Evolutionary conservation across 2,888 invertebrate species (phyloP), one percentile per base, ranked within the genome.

Genomic region (Lasius platythorax): DNA sequence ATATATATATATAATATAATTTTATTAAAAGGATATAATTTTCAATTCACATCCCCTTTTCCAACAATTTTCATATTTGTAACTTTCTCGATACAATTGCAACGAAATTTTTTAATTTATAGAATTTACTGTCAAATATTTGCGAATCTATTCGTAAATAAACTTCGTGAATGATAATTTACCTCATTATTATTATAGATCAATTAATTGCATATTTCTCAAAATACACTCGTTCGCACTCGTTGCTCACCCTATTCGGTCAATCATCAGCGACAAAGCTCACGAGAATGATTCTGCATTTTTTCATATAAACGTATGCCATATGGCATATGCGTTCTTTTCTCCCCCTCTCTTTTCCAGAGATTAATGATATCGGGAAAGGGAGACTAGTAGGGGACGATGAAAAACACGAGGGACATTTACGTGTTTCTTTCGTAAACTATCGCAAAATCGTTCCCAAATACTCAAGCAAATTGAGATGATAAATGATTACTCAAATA

Each of bases 361-460:
- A 64, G 40, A 82, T 82, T 74, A 76, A 82, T 75, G 76, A 79
- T 82, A 58, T 82, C 82, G n/a, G 33, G 33, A 78, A 78, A 82
- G 76, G 61, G 64, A 53, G 64, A 37, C n/a, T 30, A 18, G 5
- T 53, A 58, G 15, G 68, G 56, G 46, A 40, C 37, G 12, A 1
- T 28, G 63, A 86, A 82, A 84, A 78, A 81, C 72, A 70, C 43
- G 30, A 83, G 63, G 53, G 72, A 84, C 83, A 79, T 63, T 66
- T 66, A 56, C 28, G 40, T 67, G 28, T 85, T 75, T 78, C 76
- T 28, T 30, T 46, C 40, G 18, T 50, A 46, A 78, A 66, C 40
- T 56, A 33, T 61, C 58, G 50, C 30, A 33, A 46, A 61, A 72
- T 81, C n/a, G 46, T 70, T 81, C 15, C 11, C 18, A 23, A 56